Percentiles rank a stretch among this genome's conserved stretches.
phyloP scores from a whole-genome alignment of 37 sponge, comb jelly and placozoan genomes.

The Ephydatia muelleri region DNA sequence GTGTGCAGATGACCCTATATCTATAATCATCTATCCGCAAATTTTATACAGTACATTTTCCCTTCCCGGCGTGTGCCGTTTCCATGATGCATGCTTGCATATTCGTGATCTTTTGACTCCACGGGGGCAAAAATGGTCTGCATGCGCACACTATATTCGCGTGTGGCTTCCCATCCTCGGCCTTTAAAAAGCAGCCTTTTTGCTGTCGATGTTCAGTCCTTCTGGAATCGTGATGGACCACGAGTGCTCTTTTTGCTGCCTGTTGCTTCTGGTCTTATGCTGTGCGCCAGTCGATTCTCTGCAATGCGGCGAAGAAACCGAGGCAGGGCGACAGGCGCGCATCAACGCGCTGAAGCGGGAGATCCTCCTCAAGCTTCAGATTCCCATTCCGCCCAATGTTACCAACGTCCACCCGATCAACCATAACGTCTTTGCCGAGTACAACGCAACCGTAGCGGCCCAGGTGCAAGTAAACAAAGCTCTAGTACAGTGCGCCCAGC shows the following conservation, averaged over 20 bases:
- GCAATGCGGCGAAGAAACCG: not conserved
- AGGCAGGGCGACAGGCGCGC: not conserved
- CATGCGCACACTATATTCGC: not conserved
- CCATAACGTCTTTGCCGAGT: constrained; percentile 7
- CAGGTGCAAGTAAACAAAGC: not conserved
- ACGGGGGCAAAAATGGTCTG: too few species aligned
- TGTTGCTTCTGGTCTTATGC: not conserved
- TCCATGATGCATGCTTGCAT: too few species aligned
- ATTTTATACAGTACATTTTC: not conserved
- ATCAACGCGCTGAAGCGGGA: constrained; percentile 15
- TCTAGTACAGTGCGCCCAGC: constrained; percentile 1
- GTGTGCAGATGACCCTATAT: constrained; percentile 29
- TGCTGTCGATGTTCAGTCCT: not conserved
- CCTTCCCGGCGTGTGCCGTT: too few species aligned
- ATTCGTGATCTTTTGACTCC: too few species aligned
- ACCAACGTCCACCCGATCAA: not conserved
- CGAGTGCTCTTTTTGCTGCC: not conserved
- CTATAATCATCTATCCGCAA: not conserved
- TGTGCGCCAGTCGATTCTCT: not conserved
- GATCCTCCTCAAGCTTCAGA: constrained; percentile 24
- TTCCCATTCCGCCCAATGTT: constrained; percentile 18
- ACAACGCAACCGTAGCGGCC: not conserved
- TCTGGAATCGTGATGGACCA: not conserved
- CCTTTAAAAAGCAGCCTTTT: not conserved
- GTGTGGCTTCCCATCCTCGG: not conserved